These are phyloP conservation scores for Lithophane socia DNA, from an alignment of 2,888 invertebrate species.

Conservation along the genomic window DNA sequence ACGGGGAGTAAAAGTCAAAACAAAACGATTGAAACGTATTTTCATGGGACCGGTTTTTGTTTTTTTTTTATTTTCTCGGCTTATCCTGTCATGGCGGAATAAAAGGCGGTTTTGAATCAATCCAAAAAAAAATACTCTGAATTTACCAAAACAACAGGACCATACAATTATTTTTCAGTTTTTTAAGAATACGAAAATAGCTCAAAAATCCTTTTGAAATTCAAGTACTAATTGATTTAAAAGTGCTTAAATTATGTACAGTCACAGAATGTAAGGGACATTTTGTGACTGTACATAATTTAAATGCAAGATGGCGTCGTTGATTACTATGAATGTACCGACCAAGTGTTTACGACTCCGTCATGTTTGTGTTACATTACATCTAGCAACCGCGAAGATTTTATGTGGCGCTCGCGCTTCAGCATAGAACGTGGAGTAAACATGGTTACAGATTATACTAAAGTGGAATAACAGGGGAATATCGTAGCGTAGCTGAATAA, in stretches of 20 bases:
- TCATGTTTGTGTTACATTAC: constrained; percentile 35
- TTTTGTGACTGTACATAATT: not conserved
- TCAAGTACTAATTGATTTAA: not conserved
- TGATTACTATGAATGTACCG: not conserved
- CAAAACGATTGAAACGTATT: not conserved
- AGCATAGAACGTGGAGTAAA: constrained; percentile 29
- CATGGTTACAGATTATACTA: constrained; percentile 31
- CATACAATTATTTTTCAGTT: not conserved
- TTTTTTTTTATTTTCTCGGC: not conserved
- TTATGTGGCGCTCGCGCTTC: constrained; percentile 28
- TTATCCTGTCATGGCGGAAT: not conserved
- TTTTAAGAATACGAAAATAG: not conserved
- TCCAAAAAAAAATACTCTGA: not conserved
- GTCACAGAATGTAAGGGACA: too few relatives aligned
- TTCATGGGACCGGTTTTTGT: not conserved
- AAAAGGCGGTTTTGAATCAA: not conserved
- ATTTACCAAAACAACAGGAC: not conserved
- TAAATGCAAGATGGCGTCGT: constrained; percentile 3
- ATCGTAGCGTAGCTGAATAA: not conserved
- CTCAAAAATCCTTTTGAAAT: not conserved
- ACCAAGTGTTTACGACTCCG: constrained; percentile 13
- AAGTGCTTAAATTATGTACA: too few relatives aligned
- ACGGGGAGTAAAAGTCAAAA: constrained; percentile 17
- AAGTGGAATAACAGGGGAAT: constrained; percentile 11
- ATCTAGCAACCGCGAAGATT: constrained; percentile 19